Evolutionary conservation across 1,140 invertebrate genomes (phyloP).

Genomic region (Trigoniulus corallinus): DNA sequence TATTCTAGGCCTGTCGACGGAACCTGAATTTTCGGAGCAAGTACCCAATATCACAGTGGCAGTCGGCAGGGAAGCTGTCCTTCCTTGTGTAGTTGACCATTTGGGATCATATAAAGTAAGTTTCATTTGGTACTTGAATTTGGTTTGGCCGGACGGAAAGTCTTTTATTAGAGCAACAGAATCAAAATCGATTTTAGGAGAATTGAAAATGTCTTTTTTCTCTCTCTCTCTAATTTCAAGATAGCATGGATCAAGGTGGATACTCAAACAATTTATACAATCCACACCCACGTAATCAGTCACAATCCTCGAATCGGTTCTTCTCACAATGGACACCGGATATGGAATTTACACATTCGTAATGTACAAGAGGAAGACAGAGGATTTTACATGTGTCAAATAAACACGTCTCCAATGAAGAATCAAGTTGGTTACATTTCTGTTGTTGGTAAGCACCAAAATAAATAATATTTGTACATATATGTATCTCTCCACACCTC

Average conservation of each 20-base stretch:
- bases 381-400: constrained; percentile 89
- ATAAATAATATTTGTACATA: no score
- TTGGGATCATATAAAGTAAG: constrained; percentile 16
- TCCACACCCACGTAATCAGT: constrained; percentile 66
- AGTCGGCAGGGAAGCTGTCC: constrained; percentile 6
- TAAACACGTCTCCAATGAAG: constrained; percentile 86
- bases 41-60: constrained; percentile 8
- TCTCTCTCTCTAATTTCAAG: constrained; percentile 28
- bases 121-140: neutral
- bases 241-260: constrained; percentile 81
- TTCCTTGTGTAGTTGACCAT: constrained; percentile 8
- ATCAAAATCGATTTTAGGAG: neutral
- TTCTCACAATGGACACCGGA: constrained; percentile 56
- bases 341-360: constrained; percentile 78
- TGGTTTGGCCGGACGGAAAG: neutral
- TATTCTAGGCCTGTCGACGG: constrained; percentile 4
- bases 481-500: no score
- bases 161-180: neutral
- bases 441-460: constrained; percentile 68
- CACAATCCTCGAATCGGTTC: constrained; percentile 72
- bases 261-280: constrained; percentile 80
- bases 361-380: constrained; percentile 79
- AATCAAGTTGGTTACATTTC: constrained; percentile 77
- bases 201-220: neutral
- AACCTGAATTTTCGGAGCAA: constrained; percentile 8